These are phyloP conservation scores for Ichneumon xanthorius DNA, from an alignment of 2,888 invertebrate species.

Conservation along the genomic window DNA sequence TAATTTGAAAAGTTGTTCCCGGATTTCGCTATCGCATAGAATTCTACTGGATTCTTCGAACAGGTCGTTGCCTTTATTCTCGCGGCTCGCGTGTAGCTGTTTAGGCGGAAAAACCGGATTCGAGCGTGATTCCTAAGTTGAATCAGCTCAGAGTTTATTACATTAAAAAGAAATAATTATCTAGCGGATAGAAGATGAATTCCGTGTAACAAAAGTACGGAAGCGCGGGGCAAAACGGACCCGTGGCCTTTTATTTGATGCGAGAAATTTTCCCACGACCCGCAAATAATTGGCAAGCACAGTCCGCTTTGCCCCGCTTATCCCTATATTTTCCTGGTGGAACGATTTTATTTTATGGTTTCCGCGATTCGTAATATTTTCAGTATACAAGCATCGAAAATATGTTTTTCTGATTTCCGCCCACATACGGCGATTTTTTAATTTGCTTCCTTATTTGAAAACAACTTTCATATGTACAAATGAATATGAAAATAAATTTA, in stretches of 20 bases:
- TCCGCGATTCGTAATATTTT: background rate
- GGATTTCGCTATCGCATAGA: slow-evolving; percentile 29
- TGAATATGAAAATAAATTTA: background rate
- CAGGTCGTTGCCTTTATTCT: slow-evolving; percentile 47
- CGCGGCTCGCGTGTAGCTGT: background rate
- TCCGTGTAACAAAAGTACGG: no score
- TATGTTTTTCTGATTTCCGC: background rate
- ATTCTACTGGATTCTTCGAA: slow-evolving; percentile 47
- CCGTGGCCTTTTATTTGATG: no score
- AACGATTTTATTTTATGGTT: background rate
- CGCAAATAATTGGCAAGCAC: no score
- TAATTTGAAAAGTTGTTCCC: slow-evolving; percentile 10
- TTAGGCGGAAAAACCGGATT: slow-evolving; percentile 1
- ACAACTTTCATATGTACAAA: background rate
- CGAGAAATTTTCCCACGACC: background rate
- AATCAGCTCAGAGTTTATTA: background rate
- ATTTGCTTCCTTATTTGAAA: background rate
- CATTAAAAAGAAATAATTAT: background rate
- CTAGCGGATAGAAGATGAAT: background rate
- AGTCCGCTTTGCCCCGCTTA: background rate
- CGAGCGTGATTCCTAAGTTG: background rate
- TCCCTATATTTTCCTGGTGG: background rate
- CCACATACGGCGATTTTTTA: no score
- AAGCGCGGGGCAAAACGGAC: no score
- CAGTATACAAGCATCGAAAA: no score